Base-by-base conservation (phyloP, 1,140 invertebrate species). In the Drosophila quadrilineata region DNA sequence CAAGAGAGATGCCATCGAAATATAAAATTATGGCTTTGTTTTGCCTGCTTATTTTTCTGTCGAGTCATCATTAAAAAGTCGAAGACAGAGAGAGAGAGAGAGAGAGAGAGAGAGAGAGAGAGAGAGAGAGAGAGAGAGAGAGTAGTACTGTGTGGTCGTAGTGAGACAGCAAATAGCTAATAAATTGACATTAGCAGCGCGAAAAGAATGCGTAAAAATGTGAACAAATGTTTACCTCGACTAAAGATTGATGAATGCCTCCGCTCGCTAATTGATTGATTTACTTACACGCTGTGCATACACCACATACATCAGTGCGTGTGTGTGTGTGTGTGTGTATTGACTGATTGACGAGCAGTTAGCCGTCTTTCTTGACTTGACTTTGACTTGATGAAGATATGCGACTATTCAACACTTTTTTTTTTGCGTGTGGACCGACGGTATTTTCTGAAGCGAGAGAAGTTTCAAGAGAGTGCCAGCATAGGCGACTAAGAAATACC, bases 121-220 rank as follows among this genome's bases (percentile, higher is more conserved):
- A n/a, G n/a, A n/a, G n/a, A n/a, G n/a, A n/a, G n/a, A n/a, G n/a
- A n/a, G n/a, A n/a, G n/a, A n/a, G n/a, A n/a, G n/a, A n/a, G n/a
- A n/a, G n/a, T n/a, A n/a, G n/a, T n/a, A n/a, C n/a, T n/a, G n/a
- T n/a, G n/a, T n/a, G n/a, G n/a, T n/a, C n/a, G n/a, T n/a, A n/a
- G n/a, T n/a, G n/a, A n/a, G n/a, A n/a, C n/a, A n/a, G n/a, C n/a
- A n/a, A n/a, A 75, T 80, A 50, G 71, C 49, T 71, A 79, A 79
- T 75, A 75, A 69, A 80, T 80, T 71, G 60, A 70, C 56, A 75
- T 62, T 69, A 49, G 66, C 45, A 64, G n/a, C n/a, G n/a, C n/a
- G n/a, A n/a, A n/a, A n/a, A 54, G 57, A 43, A 79, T 79, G 75
- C 45, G 62, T 43, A 41, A 46, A n/a, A n/a, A 70, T 43, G 36